Base-by-base conservation (phyloP, 2,797 vertebrate species). In the Smutsia gigantea region DNA sequence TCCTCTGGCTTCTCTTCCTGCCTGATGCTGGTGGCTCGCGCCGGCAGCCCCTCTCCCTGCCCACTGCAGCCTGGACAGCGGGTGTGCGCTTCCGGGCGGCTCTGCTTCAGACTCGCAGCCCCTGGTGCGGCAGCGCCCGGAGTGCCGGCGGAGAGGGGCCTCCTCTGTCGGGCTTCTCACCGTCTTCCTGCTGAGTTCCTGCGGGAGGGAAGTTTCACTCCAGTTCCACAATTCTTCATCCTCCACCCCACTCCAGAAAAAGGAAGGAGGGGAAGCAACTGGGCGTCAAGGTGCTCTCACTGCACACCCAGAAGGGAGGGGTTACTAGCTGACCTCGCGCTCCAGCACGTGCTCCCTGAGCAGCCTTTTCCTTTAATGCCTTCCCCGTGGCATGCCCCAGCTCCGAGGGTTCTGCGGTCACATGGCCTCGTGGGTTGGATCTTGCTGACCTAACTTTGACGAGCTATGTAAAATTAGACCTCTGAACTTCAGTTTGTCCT, bases 171-270 rank as follows among this genome's bases (percentile, higher is more conserved):
- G 59, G 31, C 25, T 92, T 61, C 19, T 46, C 39, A 31, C 57
- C 34, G 27, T 92, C 75, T 18, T 74, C 53, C 74, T 64, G 34
- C 29, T 87, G 81, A 27, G 31, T 39, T 92, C 66, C 87, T 27
- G 37, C 46, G 74, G 82, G 82, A 92, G 15, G 0, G 55, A 49
- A 59, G 18, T 88, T 95, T 96, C 79, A 85, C 12, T 97, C 55
- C 49, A 93, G 53, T 27, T 39, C 12, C 46, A 55, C 2, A 77
- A 51, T 11, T 81, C 49, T 92, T 37, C 39, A 23, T 34, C 25
- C 29, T 53, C 13, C 9, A 59, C 7, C 21, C 25, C 39, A 86
- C 27, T 37, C 64, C 61, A 68, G 96, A 81, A 77, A 84, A 92
- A 61, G 7, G 19, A 27, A 92, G 34, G 49, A 90, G 42, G 55